Conservation (phyloP, 2,113 vertebrate species). For the Elephas maximus region DNA sequence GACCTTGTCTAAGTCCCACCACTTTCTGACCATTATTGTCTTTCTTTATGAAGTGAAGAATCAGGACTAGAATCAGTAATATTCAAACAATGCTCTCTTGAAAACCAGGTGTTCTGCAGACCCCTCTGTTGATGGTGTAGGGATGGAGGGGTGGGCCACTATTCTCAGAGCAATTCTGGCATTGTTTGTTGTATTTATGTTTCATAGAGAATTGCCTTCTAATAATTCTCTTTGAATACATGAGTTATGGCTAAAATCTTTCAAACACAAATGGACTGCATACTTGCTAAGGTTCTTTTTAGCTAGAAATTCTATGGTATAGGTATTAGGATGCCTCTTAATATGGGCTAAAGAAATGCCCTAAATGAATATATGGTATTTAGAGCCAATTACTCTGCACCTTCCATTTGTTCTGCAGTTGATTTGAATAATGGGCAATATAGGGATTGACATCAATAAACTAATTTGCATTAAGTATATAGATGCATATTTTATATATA, state of each 20-base stretch:
- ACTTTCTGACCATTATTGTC: not conserved
- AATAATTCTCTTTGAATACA: not conserved
- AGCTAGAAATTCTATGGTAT: not conserved
- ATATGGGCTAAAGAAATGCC: not conserved
- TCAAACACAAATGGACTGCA: not conserved
- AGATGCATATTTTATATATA: not conserved
- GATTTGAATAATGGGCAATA: not conserved
- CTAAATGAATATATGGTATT: not conserved
- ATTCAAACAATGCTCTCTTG: not conserved
- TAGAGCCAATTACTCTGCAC: not conserved
- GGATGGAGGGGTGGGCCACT: accelerated
- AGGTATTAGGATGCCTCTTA: not conserved
- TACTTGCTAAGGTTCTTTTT: not conserved
- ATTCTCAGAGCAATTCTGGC: not conserved
- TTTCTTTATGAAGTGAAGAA: not conserved
- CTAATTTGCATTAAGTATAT: not conserved
- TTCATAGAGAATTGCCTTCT: not conserved
- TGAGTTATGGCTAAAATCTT: not conserved
- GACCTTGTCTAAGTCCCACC: not conserved
- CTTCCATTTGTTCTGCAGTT: not conserved
- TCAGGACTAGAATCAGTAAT: not conserved
- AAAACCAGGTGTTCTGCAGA: not conserved
- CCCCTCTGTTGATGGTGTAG: not conserved
- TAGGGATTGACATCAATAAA: not conserved
- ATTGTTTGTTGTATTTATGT: not conserved